Evolutionary conservation across 2,797 vertebrate genomes (phyloP).

Genomic region (Fringilla coelebs): DNA sequence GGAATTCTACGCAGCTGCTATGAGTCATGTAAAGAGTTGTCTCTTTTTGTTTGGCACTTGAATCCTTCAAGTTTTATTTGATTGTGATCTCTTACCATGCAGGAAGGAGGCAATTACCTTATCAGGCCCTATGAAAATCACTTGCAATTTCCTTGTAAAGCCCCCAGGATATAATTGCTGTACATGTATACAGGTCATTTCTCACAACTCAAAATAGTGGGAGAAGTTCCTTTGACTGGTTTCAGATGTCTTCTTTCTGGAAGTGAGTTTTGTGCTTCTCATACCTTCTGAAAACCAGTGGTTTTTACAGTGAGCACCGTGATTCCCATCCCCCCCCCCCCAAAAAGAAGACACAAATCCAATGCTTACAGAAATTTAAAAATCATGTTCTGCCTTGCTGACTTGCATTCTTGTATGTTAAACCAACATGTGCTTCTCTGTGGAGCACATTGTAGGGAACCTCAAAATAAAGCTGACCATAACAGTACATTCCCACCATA

Average conservation of each 20-base stretch:
- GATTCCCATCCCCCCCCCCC: rapidly evolving
- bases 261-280: background rate
- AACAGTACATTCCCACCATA: background rate
- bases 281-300: background rate
- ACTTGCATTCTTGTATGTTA: background rate
- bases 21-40: background rate
- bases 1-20: background rate
- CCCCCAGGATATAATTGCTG: background rate
- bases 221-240: background rate
- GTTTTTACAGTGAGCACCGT: background rate
- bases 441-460: background rate
- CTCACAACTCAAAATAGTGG: background rate
- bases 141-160: background rate
- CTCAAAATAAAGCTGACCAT: background rate
- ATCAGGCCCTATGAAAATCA: background rate
- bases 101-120: background rate
- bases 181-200: background rate
- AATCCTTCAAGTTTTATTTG: background rate
- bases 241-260: background rate
- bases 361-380: background rate
- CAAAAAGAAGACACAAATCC: background rate
- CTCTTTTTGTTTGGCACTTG: background rate
- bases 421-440: rapidly evolving
- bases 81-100: background rate
- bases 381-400: background rate